Evolutionary conservation across 2,797 vertebrate genomes (phyloP).

Genomic region (Eurystomus glaucurus): DNA sequence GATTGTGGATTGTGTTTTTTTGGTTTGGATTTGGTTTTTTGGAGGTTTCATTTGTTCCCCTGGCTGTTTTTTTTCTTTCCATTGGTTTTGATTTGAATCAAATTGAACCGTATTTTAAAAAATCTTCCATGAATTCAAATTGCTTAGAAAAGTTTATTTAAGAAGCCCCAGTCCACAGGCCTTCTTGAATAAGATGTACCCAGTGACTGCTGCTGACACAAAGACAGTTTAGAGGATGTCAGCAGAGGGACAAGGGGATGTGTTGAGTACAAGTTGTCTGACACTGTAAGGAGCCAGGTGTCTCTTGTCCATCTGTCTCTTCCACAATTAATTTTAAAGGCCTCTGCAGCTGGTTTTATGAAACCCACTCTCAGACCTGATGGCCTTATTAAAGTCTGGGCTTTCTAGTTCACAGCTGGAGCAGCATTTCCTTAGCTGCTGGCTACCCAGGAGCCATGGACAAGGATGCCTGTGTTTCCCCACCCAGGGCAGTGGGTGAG

Average conservation of each 20-base stretch:
- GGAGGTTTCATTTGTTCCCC: fast-evolving
- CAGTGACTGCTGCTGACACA: fast-evolving
- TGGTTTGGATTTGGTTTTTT: fast-evolving
- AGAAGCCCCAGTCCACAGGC: neutral
- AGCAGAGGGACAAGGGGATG: neutral
- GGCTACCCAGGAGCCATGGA: neutral
- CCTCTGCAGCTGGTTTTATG: neutral
- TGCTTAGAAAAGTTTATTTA: neutral
- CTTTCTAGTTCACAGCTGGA: neutral
- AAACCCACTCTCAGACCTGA: neutral
- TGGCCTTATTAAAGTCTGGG: neutral
- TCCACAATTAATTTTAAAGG: neutral
- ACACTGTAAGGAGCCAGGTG: neutral
- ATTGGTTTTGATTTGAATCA: neutral
- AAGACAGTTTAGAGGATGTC: neutral
- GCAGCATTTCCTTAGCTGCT: neutral
- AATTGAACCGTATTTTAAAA: neutral
- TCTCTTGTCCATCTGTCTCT: neutral
- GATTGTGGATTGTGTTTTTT: neutral
- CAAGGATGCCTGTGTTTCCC: neutral
- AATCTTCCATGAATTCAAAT: neutral
- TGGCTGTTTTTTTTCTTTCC: neutral
- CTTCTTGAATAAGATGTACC: neutral
- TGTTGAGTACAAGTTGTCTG: neutral
- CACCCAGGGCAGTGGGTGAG: fast-evolving